These are phyloP conservation scores for Caenorhabditis briggsae DNA, from an alignment of 1,140 invertebrate species.

Conservation along the genomic window DNA sequence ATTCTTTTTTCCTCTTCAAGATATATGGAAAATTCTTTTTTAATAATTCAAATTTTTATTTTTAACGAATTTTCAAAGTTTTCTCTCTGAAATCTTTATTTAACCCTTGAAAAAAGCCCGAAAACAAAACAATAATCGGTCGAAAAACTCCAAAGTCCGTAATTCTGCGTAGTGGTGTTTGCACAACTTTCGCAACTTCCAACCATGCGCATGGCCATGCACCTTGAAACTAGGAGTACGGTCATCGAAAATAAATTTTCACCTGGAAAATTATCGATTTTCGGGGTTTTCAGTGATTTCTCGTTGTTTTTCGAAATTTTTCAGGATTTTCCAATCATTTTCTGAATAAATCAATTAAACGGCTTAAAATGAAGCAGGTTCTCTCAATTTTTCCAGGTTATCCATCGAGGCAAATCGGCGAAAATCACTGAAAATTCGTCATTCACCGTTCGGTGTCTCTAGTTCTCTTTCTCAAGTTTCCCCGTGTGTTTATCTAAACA, in stretches of 20 bases:
- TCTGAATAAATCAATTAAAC: too few relatives aligned
- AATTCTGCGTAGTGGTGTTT: neutral
- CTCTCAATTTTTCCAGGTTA: too few relatives aligned
- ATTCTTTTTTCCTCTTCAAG: too few relatives aligned
- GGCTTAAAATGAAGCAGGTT: too few relatives aligned
- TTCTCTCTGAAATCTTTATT: too few relatives aligned
- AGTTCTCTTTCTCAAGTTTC: too few relatives aligned
- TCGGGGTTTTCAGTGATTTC: neutral
- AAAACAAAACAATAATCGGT: neutral
- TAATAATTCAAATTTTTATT: too few relatives aligned
- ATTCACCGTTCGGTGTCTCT: neutral
- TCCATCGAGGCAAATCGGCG: neutral
- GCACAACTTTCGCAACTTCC: neutral
- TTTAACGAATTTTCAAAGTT: too few relatives aligned
- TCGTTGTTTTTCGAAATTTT: neutral
- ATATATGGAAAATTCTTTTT: too few relatives aligned
- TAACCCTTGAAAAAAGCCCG: too few relatives aligned
- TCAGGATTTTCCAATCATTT: neutral
- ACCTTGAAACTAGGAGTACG: neutral
- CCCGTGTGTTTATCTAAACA: slow-evolving; percentile 40
- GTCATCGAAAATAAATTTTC: neutral
- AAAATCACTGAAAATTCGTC: neutral
- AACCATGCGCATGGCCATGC: neutral
- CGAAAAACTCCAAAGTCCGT: neutral
- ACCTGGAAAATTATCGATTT: neutral